A percentile compares a stretch with the other conserved stretches of the same genome.
Evolutionary conservation across 2,797 vertebrate species (phyloP).

Genomic region (Benthosema pterotum): DNA sequence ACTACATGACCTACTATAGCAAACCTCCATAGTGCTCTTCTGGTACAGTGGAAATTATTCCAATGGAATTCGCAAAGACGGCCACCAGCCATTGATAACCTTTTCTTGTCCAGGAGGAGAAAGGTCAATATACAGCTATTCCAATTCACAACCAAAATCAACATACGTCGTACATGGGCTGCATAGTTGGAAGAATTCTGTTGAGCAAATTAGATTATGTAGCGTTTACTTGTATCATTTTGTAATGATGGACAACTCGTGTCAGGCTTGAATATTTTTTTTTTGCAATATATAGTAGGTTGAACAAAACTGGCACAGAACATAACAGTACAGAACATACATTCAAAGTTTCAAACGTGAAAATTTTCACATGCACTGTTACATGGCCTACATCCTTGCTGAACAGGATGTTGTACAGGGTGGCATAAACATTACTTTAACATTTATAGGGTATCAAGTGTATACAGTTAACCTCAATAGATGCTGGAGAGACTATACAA

Average conservation of each 20-base stretch:
- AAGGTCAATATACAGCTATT: constrained; percentile 71
- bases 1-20: constrained; percentile 1
- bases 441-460: neutral
- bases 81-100: constrained; percentile 65
- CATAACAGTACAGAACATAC: too few species aligned
- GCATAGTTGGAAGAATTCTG: constrained; percentile 32
- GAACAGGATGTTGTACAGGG: constrained; percentile 8
- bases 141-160: neutral
- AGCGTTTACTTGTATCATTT: neutral
- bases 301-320: neutral
- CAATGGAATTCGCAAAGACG: constrained; percentile 62
- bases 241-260: neutral
- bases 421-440: too few species aligned
- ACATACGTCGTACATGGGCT: neutral
- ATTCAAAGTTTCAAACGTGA: too few species aligned
- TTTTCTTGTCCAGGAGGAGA: constrained; percentile 33
- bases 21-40: constrained; percentile 16
- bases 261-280: too few species aligned
- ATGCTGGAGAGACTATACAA: too few species aligned
- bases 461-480: too few species aligned
- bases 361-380: too few species aligned
- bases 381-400: neutral
- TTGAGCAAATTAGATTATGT: neutral
- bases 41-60: constrained; percentile 34
- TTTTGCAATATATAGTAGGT: too few species aligned